Evolutionary conservation across 2,113 vertebrate species (phyloP).

Genomic region (Xenopus tropicalis): UCB_Xtro_10.0 CM004443.2:159653001-159653500

Average conservation of each 20-base stretch:
- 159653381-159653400: neutral
- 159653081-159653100: neutral
- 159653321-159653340: neutral
- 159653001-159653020: neutral
- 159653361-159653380: neutral
- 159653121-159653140: neutral
- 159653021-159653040: conserved; percentile 1
- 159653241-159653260: conserved; percentile 65
- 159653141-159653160: neutral
- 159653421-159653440: neutral
- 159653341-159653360: neutral
- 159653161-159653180: neutral
- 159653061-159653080: neutral
- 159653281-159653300: conserved; percentile 71
- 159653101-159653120: conserved; percentile 2
- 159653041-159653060: neutral
- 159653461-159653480: no score
- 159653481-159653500: no score
- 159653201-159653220: conserved; percentile 57
- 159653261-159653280: conserved; percentile 56
- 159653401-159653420: neutral
- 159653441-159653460: neutral
- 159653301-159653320: conserved; percentile 29
- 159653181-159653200: conserved; percentile 10
- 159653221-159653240: conserved; percentile 54